Base-by-base conservation (phyloP, 1,140 invertebrate genomes). In the Drosophila erecta region DNA sequence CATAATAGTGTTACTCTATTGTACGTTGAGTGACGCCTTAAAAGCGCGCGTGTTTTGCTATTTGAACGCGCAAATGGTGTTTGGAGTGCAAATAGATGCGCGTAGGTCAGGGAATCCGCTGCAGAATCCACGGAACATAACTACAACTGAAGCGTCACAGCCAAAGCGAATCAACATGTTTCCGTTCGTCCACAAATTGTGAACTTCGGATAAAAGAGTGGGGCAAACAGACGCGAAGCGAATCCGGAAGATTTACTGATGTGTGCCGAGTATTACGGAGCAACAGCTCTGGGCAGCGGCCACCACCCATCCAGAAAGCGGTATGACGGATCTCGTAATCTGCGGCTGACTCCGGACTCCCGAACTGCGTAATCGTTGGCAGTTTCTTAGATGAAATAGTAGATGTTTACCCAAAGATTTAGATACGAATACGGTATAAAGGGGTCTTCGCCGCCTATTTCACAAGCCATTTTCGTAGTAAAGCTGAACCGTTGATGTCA, bases 401-500 rank as follows among this genome's bases (percentile, higher is more conserved):
- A 65, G 17, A 43, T 67, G 27, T 87, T 76, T 80, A 53, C 37
- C 33, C 47, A 58, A 6, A 69, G 81, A 86, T 72, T 86, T 79
- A 87, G 83, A 87, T 86, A 76, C 46, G 57, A n/a, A 50, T 49
- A 8, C 3, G 10, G 41, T 81, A 87, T 87, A 87, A 79, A 81
- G 57, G 30, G 33, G 50, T 15, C 41, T 1, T 10, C 22, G 11
- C 35, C 5, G 15, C n/a, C 44, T 14, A 80, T 81, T 78, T 80
- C 72, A 43, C 67, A 56, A 85, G 73, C 53, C 59, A 59, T 60
- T 81, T 66, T 57, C 37, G 53, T 43, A 37, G 46, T 38, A 58
- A 17, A 57, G 60, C 41, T 30, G n/a, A 15, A 27, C 49, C 8
- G 22, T 59, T 41, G 15, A 14, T n/a, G 37, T 50, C 33, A 33